A percentile compares a stretch with the other conserved stretches of the same genome.
Evolutionary conservation across 2,113 vertebrate species (phyloP).

Genomic region (Morone chrysops): DNA sequence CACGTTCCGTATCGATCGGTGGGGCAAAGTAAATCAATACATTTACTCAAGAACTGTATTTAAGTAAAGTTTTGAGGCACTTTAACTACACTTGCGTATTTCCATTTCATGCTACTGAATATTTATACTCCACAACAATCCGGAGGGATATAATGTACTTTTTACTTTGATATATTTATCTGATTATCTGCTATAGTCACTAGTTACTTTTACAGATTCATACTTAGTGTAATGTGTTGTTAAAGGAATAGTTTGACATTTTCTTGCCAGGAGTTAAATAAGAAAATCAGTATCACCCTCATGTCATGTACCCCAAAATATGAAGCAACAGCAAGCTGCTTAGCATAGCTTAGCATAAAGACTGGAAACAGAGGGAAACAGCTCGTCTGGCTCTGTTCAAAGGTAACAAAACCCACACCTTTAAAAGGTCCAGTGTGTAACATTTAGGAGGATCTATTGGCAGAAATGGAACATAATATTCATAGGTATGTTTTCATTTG

Average conservation of each 20-base stretch:
- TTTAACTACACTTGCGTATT: background rate
- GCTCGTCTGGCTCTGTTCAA: background rate
- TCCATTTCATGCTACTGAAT: background rate
- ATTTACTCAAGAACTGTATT: background rate
- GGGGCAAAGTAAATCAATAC: background rate
- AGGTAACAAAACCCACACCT: slow-evolving; percentile 10
- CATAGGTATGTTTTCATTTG: too few species aligned
- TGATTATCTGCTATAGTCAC: background rate
- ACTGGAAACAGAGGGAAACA: background rate
- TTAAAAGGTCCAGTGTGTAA: too few species aligned
- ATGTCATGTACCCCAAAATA: background rate
- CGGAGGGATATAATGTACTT: background rate
- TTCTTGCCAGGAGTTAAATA: background rate
- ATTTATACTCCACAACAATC: background rate
- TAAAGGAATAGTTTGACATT: background rate
- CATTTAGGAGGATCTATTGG: too few species aligned
- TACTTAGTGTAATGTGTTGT: too few species aligned
- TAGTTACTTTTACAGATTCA: background rate
- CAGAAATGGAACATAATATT: too few species aligned
- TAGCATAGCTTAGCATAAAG: background rate
- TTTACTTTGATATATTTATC: background rate
- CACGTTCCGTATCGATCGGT: slow-evolving; percentile 5
- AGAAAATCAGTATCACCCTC: background rate
- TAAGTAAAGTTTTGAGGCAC: background rate
- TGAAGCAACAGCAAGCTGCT: background rate